Evolutionary conservation across 2,113 vertebrate genomes (phyloP), one percentile per base, ranked within the genome.

Genomic region (Phyllostomus hastatus): DNA sequence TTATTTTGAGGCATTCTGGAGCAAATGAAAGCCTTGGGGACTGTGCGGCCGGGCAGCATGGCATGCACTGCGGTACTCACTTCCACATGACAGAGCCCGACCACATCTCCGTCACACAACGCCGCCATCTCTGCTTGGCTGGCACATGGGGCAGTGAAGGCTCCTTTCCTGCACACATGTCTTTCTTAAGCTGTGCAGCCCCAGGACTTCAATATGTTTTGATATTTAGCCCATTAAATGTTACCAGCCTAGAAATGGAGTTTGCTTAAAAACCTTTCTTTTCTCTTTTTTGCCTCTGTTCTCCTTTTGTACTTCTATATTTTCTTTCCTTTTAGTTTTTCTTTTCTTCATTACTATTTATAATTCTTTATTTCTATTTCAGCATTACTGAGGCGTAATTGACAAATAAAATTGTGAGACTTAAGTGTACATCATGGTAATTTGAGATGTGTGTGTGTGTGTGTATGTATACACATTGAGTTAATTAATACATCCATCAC

Each of bases 181-280:
- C 78, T 81, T 91, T 95, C 84, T 93, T 87, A 70, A 88, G 16
- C 28, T 93, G 52, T 43, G 7, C 75, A 59, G 72, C 50, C 66
- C 41, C 7, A 22, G 48, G 16, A 79, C 72, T 95, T 86, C 26
- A 92, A 96, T 84, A 72, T 83, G 35, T 61, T 91, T 92, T 80
- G 48, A 22, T 94, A 81, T 48, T 70, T 94, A 87, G 24, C 31
- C 26, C 69, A 72, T 79, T 86, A 79, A 91, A 54, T 46, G 59
- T 46, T 82, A 86, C 46, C 48, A 61, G 92, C 70, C 69, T 43
- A 35, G 50, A 82, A 11, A 82, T 28, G 10, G 10, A 72, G n/a
- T 50, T 92, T 78, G 31, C 72, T 75, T 88, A 75, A 48, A 92
- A 94, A 79, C 20, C 7, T 75, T 54, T 67, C 11, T 83, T 52